Base-by-base conservation (phyloP, 2,113 vertebrate species). In the Puma concolor region DNA sequence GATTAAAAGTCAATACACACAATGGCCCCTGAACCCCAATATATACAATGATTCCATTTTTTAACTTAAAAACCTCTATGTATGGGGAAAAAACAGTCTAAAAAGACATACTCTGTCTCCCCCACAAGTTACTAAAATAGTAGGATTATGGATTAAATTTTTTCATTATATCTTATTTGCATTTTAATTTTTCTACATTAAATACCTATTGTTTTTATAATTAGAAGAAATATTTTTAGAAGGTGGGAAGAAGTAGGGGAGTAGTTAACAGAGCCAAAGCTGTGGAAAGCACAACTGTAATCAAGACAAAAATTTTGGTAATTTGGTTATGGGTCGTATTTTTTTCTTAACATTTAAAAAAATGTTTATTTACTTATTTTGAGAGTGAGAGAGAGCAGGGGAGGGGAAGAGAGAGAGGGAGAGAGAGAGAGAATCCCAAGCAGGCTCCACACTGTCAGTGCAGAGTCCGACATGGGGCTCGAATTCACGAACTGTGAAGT, bases 181-280 rank as follows among this genome's bases (percentile, higher is more conserved):
- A 33, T 72, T 84, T 50, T 27, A 48, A 72, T 95, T 60, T 76
- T 93, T 80, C 69, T 80, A 93, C 4, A 74, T 50, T 92, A 95
- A 81, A 27, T 88, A 88, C 72, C 16, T 66, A 77, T 50, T 50
- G 7, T 50, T 95, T 87, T 72, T 93, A 38, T 36, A 85, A 80
- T 71, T 48, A 79, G 10, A 89, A 71, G 64, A 84, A 74, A 5
- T 72, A 84, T 21, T 89, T 92, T 72, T 74, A 91, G n/a, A 54
- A 85, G 60, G 52, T 71, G 33, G 63, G 41, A 86, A 92, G 63
- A 71, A 79, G 36, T 15, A 94, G 15, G 44, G 23, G 31, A 89
- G 10, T 48, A 44, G 71, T 48, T 84, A 81, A 91, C 21, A 95
- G 54, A 63, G 17, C 7, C 72, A 80, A 80, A 72, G 23, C 33